Evolutionary conservation across 2,113 vertebrate species (phyloP).

Genomic region (Forbesichthys agassizii): DNA sequence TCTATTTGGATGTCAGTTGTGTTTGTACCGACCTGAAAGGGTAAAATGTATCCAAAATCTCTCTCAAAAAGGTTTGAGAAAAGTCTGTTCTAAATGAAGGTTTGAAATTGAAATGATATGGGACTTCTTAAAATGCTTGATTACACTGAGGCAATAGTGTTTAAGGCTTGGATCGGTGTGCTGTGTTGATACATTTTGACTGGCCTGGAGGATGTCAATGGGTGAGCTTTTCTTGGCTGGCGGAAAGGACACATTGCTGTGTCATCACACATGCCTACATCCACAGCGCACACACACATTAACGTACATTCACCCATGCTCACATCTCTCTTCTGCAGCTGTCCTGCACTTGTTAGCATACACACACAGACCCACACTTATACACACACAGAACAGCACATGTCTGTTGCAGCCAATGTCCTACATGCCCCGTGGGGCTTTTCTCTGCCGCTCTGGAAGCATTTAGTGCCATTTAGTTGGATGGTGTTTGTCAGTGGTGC

Average conservation of each 20-base stretch:
- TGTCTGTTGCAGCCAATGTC: not conserved
- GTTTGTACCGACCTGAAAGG: too few relatives aligned
- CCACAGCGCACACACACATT: not conserved
- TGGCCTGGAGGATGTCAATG: not conserved
- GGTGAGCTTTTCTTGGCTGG: not conserved
- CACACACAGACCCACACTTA: not conserved
- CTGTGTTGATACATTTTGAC: not conserved
- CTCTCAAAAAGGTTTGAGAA: too few relatives aligned
- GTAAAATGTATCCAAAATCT: too few relatives aligned
- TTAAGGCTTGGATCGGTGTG: not conserved
- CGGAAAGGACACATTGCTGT: not conserved
- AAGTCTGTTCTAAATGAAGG: too few relatives aligned
- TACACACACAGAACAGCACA: slow-evolving; percentile 1
- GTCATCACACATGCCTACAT: not conserved
- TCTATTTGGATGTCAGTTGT: too few relatives aligned
- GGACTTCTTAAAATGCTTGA: not conserved
- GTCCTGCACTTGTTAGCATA: slow-evolving; percentile 1
- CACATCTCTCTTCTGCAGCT: not conserved
- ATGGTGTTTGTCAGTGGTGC: slow-evolving; percentile 15
- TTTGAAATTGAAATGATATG: too few relatives aligned
- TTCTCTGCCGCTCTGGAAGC: slow-evolving; percentile 10
- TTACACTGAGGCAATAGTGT: not conserved
- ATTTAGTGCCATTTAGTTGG: slow-evolving; percentile 24
- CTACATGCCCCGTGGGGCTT: not conserved
- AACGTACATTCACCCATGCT: not conserved